A percentile compares a stretch with the other conserved stretches of the same genome.
Conservation (phyloP, 2,797 vertebrate genomes). For the Esox masquinongy region DNA sequence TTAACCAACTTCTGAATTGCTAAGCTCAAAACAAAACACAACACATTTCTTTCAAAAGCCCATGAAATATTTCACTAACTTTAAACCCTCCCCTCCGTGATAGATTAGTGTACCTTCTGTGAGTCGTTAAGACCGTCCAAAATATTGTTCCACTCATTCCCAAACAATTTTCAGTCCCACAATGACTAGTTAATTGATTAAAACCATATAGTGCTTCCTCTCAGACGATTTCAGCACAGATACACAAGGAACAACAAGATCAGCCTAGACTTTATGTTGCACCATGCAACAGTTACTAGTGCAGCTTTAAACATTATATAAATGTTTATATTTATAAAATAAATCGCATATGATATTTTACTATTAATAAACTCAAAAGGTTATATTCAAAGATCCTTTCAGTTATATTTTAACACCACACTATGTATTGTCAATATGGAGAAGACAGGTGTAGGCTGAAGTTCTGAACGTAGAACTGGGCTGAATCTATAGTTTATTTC, state of each 20-base stretch:
- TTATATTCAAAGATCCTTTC: background rate
- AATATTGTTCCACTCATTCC: conserved; percentile 58
- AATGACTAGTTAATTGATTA: conserved; percentile 64
- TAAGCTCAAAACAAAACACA: background rate
- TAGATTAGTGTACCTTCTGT: conserved; percentile 50
- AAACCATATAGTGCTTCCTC: conserved; percentile 47
- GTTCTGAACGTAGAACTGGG: background rate
- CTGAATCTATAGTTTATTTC: background rate
- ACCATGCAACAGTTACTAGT: conserved; percentile 37
- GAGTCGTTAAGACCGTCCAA: conserved; percentile 53
- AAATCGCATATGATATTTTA: too few relatives aligned
- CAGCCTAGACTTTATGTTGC: conserved; percentile 15
- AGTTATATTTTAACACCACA: background rate
- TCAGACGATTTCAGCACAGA: conserved; percentile 51
- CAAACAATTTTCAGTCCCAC: conserved; percentile 58
- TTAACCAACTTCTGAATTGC: background rate
- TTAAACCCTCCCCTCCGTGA: conserved; percentile 30
- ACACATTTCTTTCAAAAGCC: background rate
- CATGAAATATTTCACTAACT: conserved; percentile 13
- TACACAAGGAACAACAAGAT: conserved; percentile 34
- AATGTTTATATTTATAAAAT: background rate
- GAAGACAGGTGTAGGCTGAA: background rate
- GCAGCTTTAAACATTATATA: background rate
- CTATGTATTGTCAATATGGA: background rate
- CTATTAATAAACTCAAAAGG: background rate